Evolutionary conservation across 2,888 invertebrate genomes (phyloP).

Genomic region (Thysanoteuthis rhombus): DNA sequence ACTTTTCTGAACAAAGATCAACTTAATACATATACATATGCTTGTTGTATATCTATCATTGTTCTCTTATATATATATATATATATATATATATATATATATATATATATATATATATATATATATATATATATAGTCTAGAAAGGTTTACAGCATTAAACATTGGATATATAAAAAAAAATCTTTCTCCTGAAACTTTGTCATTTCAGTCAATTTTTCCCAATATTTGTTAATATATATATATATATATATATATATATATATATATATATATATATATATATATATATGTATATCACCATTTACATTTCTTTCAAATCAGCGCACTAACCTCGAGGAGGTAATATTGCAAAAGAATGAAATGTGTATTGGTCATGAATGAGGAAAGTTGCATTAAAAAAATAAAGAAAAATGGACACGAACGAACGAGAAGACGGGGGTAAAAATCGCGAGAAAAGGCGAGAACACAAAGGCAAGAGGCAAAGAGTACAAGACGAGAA

Average conservation of each 20-base stretch:
- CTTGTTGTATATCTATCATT: no score
- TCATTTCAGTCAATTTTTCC: no score
- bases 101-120: background rate
- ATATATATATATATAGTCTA: background rate
- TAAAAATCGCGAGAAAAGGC: no score
- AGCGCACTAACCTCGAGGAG: background rate
- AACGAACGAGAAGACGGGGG: background rate
- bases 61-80: background rate
- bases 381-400: background rate
- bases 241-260: no score
- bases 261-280: no score
- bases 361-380: background rate
- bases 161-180: no score
- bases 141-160: no score
- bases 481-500: background rate
- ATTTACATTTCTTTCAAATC: background rate
- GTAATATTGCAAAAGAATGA: background rate
- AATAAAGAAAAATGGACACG: background rate
- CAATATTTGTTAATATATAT: no score
- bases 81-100: background rate
- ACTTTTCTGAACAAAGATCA: no score
- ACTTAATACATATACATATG: no score
- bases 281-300: background rate
- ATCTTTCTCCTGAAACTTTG: no score
- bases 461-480: background rate